Conservation (phyloP, 2,113 vertebrate species). For the Rhodinocichla rosea region DNA sequence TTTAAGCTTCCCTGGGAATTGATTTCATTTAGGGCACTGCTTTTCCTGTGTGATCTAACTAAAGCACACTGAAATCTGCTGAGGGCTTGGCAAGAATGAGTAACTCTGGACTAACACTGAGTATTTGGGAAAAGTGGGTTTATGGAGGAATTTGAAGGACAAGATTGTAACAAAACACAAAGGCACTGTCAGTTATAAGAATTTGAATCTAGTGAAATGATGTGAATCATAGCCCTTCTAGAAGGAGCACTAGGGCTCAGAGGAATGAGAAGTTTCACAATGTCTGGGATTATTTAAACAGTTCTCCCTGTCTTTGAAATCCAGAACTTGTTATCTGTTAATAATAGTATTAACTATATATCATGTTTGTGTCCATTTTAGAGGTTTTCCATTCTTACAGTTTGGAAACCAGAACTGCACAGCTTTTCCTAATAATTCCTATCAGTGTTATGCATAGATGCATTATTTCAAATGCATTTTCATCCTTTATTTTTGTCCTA, state of each 20-base stretch:
- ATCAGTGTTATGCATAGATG: background rate
- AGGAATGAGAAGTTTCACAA: background rate
- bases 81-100: background rate
- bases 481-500: background rate
- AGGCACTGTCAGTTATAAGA: background rate
- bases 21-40: background rate
- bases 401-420: background rate
- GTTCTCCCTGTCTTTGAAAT: background rate
- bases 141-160: background rate
- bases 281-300: background rate
- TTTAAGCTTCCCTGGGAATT: background rate
- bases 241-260: background rate
- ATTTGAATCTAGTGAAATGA: background rate
- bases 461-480: background rate
- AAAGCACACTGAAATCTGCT: background rate
- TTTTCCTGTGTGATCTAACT: background rate
- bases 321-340: background rate
- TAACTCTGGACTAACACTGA: background rate
- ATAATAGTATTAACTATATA: background rate
- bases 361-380: background rate
- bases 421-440: background rate
- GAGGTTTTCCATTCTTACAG: background rate
- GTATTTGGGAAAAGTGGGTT: background rate
- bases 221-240: background rate
- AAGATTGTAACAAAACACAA: background rate